Evolutionary conservation across 2,888 invertebrate genomes (phyloP), one percentile per base, ranked within the genome.

Genomic region (Drosophila anceps): DNA sequence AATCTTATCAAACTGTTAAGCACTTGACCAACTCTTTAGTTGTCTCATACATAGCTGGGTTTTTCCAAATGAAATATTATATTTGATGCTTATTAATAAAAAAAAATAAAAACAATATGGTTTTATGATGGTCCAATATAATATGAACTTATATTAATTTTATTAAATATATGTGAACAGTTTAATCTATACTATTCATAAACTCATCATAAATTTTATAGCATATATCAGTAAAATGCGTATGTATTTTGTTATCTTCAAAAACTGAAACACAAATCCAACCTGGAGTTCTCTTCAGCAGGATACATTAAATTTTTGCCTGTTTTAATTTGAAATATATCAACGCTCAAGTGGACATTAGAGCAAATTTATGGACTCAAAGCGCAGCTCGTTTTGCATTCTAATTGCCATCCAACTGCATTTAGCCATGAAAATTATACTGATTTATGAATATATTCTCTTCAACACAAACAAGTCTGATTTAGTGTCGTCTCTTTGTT

Each of bases 301-400:
- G 15, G 18, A 41, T 9, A 41, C 41, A 18, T 5, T 4, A 4
- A 10, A n/a, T 10, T 29, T n/a, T n/a, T n/a, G 12, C n/a, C 3
- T 18, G 18, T 50, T 50, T 33, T 33, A 37, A 37, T 53, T 53
- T 24, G 35, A 35, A 15, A 53, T 35, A 24, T 53, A 15, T 37
- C 53, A 53, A 37, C 15, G 35, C 35, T 50, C 9, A 37, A 37
- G 20, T 53, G 24, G 53, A 9, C 35, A 50, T 13, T 50, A 31
- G 31, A 13, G 33, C 4, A 15, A 53, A 53, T 53, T 35, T 37
- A 53, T 33, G 20, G 31, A 13, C 13, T 33, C 50, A 7, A 31
- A 31, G 12, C 50, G 18, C 15, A 18, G 33, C 60, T 48, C 4
- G 29, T 39, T 50, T 54, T 58, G 27, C 41, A 63, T 43, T 29